These are phyloP conservation scores for Platycheirus albimanus DNA, from an alignment of 2,888 invertebrate species.

Conservation along the genomic window DNA sequence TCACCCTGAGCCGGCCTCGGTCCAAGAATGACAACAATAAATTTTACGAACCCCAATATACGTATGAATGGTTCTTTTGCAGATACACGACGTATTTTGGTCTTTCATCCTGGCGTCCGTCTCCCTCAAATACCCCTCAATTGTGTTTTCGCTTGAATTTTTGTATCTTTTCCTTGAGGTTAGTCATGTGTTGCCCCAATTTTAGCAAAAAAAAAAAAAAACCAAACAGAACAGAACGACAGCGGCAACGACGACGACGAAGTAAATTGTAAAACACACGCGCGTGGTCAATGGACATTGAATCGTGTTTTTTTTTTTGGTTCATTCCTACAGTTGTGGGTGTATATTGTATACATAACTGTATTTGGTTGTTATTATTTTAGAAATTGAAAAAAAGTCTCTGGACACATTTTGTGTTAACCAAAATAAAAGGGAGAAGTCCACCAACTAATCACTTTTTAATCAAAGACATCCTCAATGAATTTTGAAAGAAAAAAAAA, in stretches of 20 bases:
- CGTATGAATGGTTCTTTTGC: conserved; percentile 15
- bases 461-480: conserved; percentile 56
- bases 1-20: conserved; percentile 72
- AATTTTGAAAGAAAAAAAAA: conserved; percentile 19
- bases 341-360: too few relatives aligned
- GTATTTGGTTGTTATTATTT: not conserved
- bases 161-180: conserved; percentile 35
- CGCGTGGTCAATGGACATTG: conserved; percentile 60
- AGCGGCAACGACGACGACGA: conserved; percentile 14
- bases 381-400: conserved; percentile 1
- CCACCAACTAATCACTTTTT: conserved; percentile 61
- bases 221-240: too few relatives aligned
- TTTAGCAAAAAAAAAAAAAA: conserved; percentile 28
- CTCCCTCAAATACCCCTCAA: not conserved
- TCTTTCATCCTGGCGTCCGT: not conserved
- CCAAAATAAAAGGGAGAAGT: not conserved
- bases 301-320: conserved; percentile 34
- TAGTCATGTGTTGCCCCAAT: conserved; percentile 63
- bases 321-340: conserved; percentile 40
- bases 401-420: not conserved
- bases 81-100: conserved; percentile 20
- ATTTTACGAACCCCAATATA: conserved; percentile 53
- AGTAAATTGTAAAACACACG: conserved; percentile 32
- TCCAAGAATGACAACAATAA: conserved; percentile 73
- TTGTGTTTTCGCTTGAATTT: conserved; percentile 39